phyloP scores from a whole-genome alignment of 2,113 vertebrate species.

The Geothlypis trichas region DNA sequence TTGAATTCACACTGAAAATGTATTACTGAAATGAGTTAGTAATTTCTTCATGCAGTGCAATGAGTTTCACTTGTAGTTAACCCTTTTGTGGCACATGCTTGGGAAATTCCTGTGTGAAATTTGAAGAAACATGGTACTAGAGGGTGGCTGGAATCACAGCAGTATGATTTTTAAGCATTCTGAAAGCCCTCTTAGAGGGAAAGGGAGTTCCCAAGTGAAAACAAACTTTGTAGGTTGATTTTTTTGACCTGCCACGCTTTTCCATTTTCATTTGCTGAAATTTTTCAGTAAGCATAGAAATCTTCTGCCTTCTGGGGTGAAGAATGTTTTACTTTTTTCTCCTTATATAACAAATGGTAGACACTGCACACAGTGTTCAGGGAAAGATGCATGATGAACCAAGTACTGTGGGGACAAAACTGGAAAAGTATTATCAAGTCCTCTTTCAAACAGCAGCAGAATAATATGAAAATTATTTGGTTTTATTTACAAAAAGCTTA shows the following conservation, averaged over 20 bases:
- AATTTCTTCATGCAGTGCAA: neutral
- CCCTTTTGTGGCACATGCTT: neutral
- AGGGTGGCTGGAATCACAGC: neutral
- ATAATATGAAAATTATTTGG: neutral
- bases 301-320: neutral
- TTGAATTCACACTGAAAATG: neutral
- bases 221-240: neutral
- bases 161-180: neutral
- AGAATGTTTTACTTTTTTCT: neutral
- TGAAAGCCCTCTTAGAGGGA: neutral
- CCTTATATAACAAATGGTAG: neutral
- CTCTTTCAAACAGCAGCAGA: neutral
- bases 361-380: neutral
- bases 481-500: neutral
- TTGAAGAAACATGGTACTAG: neutral
- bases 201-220: neutral
- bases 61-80: conserved; percentile 16
- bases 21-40: neutral
- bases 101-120: neutral
- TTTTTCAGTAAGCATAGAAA: neutral
- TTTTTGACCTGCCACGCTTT: neutral
- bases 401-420: neutral
- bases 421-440: neutral
- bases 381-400: neutral
- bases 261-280: neutral